A percentile compares a stretch with the other conserved stretches of the same genome.
These are phyloP conservation scores for Echinops telfairi DNA, from an alignment of 2,113 vertebrate species.

Conservation along the genomic window DNA sequence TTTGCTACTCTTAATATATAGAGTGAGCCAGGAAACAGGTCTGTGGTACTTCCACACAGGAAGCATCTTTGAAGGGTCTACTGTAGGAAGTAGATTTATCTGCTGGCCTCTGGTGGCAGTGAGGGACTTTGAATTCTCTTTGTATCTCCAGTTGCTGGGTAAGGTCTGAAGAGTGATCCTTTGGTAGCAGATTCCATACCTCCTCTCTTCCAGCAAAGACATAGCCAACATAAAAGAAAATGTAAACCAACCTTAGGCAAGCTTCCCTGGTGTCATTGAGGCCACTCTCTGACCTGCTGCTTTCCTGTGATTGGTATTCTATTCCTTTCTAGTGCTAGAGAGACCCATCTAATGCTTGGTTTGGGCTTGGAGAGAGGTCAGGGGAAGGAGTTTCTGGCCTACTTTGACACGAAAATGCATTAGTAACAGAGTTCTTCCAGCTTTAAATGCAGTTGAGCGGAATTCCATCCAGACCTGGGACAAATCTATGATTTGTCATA, in stretches of 20 bases:
- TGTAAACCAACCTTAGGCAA: background rate
- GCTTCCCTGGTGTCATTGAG: background rate
- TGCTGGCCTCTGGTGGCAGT: background rate
- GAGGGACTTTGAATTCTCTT: background rate
- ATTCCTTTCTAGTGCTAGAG: background rate
- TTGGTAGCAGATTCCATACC: background rate
- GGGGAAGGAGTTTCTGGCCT: background rate
- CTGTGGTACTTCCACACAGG: background rate
- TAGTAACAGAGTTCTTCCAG: background rate
- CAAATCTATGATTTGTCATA: background rate
- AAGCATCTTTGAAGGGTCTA: background rate
- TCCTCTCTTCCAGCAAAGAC: background rate
- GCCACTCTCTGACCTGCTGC: background rate
- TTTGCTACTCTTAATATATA: background rate
- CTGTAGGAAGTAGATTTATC: background rate
- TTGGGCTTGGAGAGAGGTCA: background rate
- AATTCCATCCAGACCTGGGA: background rate
- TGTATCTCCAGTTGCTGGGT: background rate
- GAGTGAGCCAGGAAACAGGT: background rate
- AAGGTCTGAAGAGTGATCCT: background rate
- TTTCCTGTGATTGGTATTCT: background rate
- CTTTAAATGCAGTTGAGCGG: background rate
- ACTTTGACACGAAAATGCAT: background rate
- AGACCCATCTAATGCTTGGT: background rate
- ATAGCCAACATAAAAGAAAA: background rate